Percentiles rank a stretch among this genome's conserved stretches.
Evolutionary conservation across 1,140 invertebrate genomes (phyloP).

Genomic region (Dreissena rostriformis): DNA sequence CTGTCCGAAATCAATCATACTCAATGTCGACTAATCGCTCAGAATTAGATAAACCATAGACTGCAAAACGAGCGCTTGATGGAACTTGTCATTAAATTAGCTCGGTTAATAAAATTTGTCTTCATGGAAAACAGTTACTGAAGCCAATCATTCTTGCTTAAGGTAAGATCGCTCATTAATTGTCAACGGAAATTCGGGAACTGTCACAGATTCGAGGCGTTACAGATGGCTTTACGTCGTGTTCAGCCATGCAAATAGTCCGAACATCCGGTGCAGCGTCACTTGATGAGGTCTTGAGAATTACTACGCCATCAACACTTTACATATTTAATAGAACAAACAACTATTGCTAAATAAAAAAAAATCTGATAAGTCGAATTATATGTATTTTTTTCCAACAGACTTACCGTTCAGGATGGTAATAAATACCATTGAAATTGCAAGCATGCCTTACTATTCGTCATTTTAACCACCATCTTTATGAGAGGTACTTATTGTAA

Average conservation of each 20-base stretch:
- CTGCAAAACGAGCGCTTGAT: constrained; percentile 47
- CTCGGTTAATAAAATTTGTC: constrained; percentile 34
- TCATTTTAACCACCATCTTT: too few species aligned
- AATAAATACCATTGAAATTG: too few species aligned
- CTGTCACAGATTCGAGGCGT: too few species aligned
- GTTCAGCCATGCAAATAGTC: too few species aligned
- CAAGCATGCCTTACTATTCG: too few species aligned
- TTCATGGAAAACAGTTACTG: neutral
- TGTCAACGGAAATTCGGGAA: neutral
- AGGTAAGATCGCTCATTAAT: neutral
- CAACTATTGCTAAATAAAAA: neutral
- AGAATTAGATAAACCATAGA: constrained; percentile 49
- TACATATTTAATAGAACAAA: too few species aligned
- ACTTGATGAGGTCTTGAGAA: too few species aligned
- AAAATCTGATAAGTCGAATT: neutral
- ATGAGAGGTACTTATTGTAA: too few species aligned
- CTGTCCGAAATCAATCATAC: constrained; percentile 40
- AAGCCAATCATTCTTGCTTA: neutral
- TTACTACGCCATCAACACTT: too few species aligned
- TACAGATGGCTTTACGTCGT: too few species aligned
- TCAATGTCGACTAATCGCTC: constrained; percentile 50
- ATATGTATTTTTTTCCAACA: neutral
- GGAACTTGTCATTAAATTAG: constrained; percentile 45
- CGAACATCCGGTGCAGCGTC: too few species aligned
- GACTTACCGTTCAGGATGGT: too few species aligned